Base-by-base conservation (phyloP, 2,797 vertebrate species). In the Coluber constrictor region DNA sequence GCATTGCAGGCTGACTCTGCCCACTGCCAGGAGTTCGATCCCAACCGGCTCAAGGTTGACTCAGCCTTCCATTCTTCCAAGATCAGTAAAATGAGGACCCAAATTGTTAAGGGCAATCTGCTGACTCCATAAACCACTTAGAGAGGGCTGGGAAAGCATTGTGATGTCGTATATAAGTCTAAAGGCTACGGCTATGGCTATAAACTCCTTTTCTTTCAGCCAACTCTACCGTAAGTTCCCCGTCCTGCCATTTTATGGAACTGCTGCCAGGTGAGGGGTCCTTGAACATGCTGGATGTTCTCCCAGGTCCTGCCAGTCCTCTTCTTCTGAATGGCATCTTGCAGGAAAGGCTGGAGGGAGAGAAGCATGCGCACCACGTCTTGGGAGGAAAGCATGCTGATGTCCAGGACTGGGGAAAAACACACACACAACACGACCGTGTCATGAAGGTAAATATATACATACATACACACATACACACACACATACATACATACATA, bases 171-270 rank as follows among this genome's bases (percentile, higher is more conserved):
- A 0, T 29, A 29, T 5, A 29, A 63, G 1, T 29, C 61, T 13
- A 63, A 29, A 27, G 1, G 27, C 27, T 61, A 60, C 1, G 9
- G 59, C 59, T 61, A 29, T 12, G 61, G 25, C 61, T 63, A 20
- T 0, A 0, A 61, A 1, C 13, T 2, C 5, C 18, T 55, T 25
- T 6, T 47, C 74, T 83, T 83, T 83, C 4, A 4, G 37, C 74
- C 74, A 83, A 23, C 90, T 11, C 1, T 97, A 99, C 99, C 99
- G 0, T 99, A 99, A 91, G 99, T 99, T n/a, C 99, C 99, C 88
- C 99, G 98, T 37, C 99, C 99, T 1, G 99, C 99, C 99, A 99
- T 99, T 95, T 99, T 99, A 94, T 99, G 99, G 97, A 99, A 99
- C 91, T 99, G 99, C 97, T 99, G 99, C 99, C 99, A 99, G 89